Percentiles rank a stretch among this genome's conserved stretches.
Evolutionary conservation across 2,113 vertebrate species (phyloP).

Genomic region (Plecturocebus donacophilus): DNA sequence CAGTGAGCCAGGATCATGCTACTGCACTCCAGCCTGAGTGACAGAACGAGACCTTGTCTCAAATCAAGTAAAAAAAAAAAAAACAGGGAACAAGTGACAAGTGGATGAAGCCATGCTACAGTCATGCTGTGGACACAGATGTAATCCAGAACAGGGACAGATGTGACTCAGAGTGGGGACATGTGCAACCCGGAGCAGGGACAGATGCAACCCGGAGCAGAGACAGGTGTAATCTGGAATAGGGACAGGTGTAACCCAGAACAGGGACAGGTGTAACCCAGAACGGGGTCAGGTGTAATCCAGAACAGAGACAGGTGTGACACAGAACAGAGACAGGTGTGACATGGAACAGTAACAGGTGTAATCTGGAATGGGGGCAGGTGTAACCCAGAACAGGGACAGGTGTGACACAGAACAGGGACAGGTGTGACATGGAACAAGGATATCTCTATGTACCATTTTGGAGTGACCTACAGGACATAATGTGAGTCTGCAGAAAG

Average conservation of each 20-base stretch:
- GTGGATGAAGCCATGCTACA: fast-evolving
- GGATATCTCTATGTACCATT: fast-evolving
- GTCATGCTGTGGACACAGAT: background rate
- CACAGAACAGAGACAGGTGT: too few species aligned
- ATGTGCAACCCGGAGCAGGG: fast-evolving
- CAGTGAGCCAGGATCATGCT: too few species aligned
- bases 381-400: too few species aligned
- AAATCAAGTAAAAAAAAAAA: too few species aligned
- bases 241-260: too few species aligned
- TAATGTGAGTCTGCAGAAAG: fast-evolving
- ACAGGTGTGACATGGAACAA: background rate
- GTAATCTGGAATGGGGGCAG: fast-evolving
- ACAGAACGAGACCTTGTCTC: too few species aligned
- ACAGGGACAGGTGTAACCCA: too few species aligned
- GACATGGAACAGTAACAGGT: too few species aligned
- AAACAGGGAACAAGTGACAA: too few species aligned
- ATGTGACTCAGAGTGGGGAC: fast-evolving
- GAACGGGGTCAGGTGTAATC: too few species aligned
- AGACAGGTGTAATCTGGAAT: fast-evolving
- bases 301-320: too few species aligned
- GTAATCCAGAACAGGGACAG: background rate
- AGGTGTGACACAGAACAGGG: background rate
- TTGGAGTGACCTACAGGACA: background rate
- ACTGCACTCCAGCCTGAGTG: too few species aligned
- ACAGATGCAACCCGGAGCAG: fast-evolving